Percentiles rank a stretch among this genome's conserved stretches.
Evolutionary conservation across 1,140 invertebrate species (phyloP).

Genomic region (Platyura marginata): DNA sequence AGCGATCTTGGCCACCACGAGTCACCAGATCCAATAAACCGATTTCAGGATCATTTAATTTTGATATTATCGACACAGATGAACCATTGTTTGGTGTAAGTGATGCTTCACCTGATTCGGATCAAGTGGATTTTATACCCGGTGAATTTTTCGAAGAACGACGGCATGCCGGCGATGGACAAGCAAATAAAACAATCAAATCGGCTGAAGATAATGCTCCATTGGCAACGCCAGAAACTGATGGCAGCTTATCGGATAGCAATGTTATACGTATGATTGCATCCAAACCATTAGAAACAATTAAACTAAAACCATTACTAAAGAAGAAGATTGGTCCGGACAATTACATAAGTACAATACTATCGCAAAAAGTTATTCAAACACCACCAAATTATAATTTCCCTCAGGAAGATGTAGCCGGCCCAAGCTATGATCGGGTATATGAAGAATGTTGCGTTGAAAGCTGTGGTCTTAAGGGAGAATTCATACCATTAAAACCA

Average conservation of each 20-base stretch:
- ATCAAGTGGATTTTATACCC: background rate
- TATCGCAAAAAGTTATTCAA: slow-evolving; percentile 33
- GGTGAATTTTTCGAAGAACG: slow-evolving; percentile 4
- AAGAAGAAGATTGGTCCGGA: slow-evolving; percentile 43
- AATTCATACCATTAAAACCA: slow-evolving; percentile 11
- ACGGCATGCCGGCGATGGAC: slow-evolving; percentile 3
- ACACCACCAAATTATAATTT: slow-evolving; percentile 13
- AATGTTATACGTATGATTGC: background rate
- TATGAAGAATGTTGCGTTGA: slow-evolving; percentile 15
- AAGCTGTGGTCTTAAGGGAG: slow-evolving; percentile 5
- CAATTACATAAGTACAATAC: slow-evolving; percentile 44
- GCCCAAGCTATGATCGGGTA: slow-evolving; percentile 23
- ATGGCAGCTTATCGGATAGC: slow-evolving; percentile 32
- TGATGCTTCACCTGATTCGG: background rate
- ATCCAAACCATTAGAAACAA: slow-evolving; percentile 9
- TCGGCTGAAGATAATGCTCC: slow-evolving; percentile 21
- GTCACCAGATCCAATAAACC: slow-evolving; percentile 18
- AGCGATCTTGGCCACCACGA: slow-evolving; percentile 34
- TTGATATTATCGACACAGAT: slow-evolving; percentile 53
- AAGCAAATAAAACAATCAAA: background rate
- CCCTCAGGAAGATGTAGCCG: slow-evolving; percentile 16
- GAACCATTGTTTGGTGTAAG: slow-evolving; percentile 5
- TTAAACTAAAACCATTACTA: slow-evolving; percentile 31
- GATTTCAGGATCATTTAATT: slow-evolving; percentile 39
- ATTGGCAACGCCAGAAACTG: slow-evolving; percentile 38